A percentile compares a stretch with the other conserved stretches of the same genome.
Conservation (phyloP, 2,797 vertebrate species). For the Onychomys torridus region DNA sequence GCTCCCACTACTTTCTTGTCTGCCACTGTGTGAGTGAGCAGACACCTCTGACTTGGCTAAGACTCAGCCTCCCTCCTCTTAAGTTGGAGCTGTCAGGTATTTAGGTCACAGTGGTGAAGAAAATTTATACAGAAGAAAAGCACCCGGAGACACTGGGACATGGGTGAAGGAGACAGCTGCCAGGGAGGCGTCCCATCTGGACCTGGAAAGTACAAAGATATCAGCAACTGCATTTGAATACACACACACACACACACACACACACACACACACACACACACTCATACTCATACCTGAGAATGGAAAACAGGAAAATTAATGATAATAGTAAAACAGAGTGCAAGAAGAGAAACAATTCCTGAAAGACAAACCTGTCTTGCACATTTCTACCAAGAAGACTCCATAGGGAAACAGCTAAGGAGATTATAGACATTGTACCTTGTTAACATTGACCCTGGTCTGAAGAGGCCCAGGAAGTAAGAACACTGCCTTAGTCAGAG, state of each 20-base stretch:
- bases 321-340: background rate
- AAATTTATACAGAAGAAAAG: background rate
- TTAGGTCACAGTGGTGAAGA: background rate
- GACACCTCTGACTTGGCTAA: background rate
- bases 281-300: accelerated
- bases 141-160: background rate
- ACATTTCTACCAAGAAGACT: background rate
- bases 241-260: background rate
- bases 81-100: background rate
- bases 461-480: background rate
- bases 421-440: background rate
- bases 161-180: background rate
- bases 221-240: background rate
- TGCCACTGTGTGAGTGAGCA: background rate
- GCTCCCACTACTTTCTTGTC: background rate
- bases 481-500: background rate
- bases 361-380: background rate
- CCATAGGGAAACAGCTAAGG: background rate
- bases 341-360: background rate
- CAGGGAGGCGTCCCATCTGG: background rate
- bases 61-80: background rate
- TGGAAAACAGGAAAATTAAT: background rate
- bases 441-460: background rate
- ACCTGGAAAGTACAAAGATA: background rate
- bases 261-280: background rate